Evolutionary conservation across 2,113 vertebrate genomes (phyloP).

Genomic region (Lontra canadensis): DNA sequence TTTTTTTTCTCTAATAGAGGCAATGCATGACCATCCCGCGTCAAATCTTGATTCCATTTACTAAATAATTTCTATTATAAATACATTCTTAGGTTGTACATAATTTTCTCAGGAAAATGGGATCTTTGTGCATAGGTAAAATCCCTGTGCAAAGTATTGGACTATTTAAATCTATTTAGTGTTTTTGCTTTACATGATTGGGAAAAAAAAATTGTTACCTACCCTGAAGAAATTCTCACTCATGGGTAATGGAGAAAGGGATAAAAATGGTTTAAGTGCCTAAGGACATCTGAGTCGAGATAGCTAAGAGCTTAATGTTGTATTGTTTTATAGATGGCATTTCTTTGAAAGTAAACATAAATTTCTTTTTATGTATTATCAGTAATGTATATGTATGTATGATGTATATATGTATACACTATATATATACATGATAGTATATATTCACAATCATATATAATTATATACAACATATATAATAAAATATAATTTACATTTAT

Average conservation of each 20-base stretch:
- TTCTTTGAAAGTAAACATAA: conserved; percentile 36
- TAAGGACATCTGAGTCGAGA: conserved; percentile 23
- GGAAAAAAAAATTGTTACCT: neutral
- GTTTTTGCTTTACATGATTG: conserved; percentile 36
- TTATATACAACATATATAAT: neutral
- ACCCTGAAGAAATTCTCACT: conserved; percentile 44
- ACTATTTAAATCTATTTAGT: conserved; percentile 32
- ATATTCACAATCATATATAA: neutral
- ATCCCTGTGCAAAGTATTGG: conserved; percentile 30
- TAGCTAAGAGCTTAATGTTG: neutral
- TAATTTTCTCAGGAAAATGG: conserved; percentile 6
- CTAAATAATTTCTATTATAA: conserved; percentile 17
- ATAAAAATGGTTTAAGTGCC: neutral
- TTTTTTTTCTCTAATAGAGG: conserved; percentile 37
- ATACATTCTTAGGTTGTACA: neutral
- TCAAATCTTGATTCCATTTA: conserved; percentile 38
- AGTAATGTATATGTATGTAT: neutral
- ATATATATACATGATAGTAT: neutral
- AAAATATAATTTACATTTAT: neutral
- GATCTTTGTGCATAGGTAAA: conserved; percentile 15
- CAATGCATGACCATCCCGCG: neutral
- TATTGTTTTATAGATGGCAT: conserved; percentile 6
- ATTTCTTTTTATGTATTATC: neutral
- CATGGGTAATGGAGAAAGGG: neutral
- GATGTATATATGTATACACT: neutral